These are phyloP conservation scores for Crotalus viridis DNA, from an alignment of 2,113 vertebrate genomes.

Conservation along the genomic window DNA sequence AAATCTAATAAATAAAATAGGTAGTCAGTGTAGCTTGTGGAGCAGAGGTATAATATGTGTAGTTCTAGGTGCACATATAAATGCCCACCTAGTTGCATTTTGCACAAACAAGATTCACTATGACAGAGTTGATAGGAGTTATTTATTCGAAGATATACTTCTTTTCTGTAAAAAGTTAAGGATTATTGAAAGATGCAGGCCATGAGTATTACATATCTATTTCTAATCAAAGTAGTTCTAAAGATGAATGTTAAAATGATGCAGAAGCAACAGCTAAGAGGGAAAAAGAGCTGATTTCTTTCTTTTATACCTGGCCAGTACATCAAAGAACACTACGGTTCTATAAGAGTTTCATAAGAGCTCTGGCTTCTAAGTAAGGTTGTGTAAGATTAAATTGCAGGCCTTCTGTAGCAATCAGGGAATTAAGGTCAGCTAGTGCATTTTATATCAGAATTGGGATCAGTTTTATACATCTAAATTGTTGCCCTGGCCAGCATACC, in stretches of 20 bases:
- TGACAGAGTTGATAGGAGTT: neutral
- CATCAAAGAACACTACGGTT: neutral
- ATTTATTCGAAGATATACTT: neutral
- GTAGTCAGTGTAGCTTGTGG: neutral
- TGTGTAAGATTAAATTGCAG: neutral
- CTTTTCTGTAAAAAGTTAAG: neutral
- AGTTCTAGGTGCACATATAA: neutral
- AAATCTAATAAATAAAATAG: neutral
- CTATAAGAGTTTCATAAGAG: neutral
- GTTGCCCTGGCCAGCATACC: neutral
- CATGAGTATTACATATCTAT: neutral
- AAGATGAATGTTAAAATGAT: neutral
- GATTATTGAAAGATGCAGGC: neutral
- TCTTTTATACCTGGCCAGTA: neutral
- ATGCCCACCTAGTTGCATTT: neutral
- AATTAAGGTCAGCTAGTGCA: neutral
- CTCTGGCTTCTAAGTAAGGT: neutral
- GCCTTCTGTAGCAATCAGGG: neutral
- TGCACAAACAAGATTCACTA: neutral
- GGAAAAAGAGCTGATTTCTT: neutral
- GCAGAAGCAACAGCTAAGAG: neutral
- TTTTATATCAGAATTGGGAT: neutral
- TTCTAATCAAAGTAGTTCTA: neutral
- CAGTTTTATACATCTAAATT: neutral
- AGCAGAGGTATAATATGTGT: neutral